phyloP scores from a whole-genome alignment of 1,140 invertebrate species.

The Zaprionus ghesquierei region DNA sequence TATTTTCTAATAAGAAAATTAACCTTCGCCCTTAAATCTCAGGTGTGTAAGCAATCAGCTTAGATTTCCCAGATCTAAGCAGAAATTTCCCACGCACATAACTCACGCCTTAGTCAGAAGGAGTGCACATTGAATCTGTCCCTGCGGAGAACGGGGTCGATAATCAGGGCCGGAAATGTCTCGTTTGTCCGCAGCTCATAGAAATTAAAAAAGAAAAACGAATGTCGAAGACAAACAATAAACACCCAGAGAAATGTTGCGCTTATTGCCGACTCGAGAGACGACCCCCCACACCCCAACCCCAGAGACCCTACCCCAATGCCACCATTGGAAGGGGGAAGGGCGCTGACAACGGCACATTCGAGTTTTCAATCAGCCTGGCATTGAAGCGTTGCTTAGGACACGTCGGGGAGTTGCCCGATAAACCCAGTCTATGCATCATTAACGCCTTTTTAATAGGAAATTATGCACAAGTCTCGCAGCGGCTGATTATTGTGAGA shows the following conservation, averaged over 20 bases:
- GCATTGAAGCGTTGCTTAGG: constrained; percentile 67
- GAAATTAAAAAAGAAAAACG: constrained; percentile 47
- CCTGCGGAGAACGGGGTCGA: constrained; percentile 18
- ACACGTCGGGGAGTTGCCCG: constrained; percentile 50
- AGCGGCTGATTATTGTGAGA: constrained; percentile 15
- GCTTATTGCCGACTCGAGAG: not conserved
- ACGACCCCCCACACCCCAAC: not conserved
- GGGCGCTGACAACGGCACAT: constrained; percentile 50
- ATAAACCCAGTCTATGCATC: constrained; percentile 48
- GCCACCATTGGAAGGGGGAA: not conserved
- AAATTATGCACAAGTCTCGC: constrained; percentile 18
- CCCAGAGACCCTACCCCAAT: not conserved
- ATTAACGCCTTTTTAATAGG: constrained; percentile 68
- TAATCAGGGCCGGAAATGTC: constrained; percentile 69
- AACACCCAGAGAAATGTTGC: constrained; percentile 16
- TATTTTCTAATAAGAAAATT: not conserved
- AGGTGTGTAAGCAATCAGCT: constrained; percentile 1
- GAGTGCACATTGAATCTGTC: constrained; percentile 19
- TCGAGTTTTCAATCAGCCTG: constrained; percentile 73
- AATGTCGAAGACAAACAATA: constrained; percentile 64
- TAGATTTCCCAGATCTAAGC: not conserved
- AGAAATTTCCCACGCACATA: constrained; percentile 67
- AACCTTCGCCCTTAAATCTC: not conserved
- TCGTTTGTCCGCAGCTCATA: constrained; percentile 60
- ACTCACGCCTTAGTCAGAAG: constrained; percentile 46